phyloP scores from a whole-genome alignment of 2,888 invertebrate species.

The Galerucella nymphaeae region DNA sequence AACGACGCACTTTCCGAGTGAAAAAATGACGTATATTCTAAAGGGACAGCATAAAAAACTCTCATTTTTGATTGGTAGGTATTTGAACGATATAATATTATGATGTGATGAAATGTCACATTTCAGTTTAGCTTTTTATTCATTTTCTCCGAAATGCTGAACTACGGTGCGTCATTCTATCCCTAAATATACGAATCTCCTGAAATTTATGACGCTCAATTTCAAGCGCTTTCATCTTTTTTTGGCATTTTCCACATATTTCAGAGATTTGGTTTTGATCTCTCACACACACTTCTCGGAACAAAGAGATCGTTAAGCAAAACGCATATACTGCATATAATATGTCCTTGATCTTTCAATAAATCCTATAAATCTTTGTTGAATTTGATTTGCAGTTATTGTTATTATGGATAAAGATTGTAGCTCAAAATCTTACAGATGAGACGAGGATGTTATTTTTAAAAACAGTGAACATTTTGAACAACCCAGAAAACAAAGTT shows the following conservation, averaged over 20 bases:
- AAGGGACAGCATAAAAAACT: neutral
- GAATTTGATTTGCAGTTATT: neutral
- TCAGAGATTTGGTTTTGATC: slow-evolving; percentile 25
- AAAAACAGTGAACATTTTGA: no score
- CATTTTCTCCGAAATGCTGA: slow-evolving; percentile 20
- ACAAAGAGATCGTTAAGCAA: slow-evolving; percentile 20
- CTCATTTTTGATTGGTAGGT: neutral
- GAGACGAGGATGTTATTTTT: neutral
- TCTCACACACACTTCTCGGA: slow-evolving; percentile 17
- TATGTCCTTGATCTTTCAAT: neutral
- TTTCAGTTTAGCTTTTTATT: slow-evolving; percentile 21
- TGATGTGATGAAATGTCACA: slow-evolving; percentile 27
- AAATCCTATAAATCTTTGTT: slow-evolving; percentile 5
- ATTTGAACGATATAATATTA: slow-evolving; percentile 11
- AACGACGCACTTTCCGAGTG: no score
- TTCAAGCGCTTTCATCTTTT: slow-evolving; percentile 20
- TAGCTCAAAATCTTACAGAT: neutral
- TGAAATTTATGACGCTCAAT: slow-evolving; percentile 31
- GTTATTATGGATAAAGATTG: neutral
- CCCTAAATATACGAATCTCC: slow-evolving; percentile 16
- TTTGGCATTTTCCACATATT: slow-evolving; percentile 30
- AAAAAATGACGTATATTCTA: no score
- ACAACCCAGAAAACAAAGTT: no score
- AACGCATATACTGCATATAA: slow-evolving; percentile 10
- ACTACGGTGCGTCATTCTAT: slow-evolving; percentile 8